Base-by-base conservation (phyloP, 2,888 invertebrate genomes). In the Atrina japonica region DNA sequence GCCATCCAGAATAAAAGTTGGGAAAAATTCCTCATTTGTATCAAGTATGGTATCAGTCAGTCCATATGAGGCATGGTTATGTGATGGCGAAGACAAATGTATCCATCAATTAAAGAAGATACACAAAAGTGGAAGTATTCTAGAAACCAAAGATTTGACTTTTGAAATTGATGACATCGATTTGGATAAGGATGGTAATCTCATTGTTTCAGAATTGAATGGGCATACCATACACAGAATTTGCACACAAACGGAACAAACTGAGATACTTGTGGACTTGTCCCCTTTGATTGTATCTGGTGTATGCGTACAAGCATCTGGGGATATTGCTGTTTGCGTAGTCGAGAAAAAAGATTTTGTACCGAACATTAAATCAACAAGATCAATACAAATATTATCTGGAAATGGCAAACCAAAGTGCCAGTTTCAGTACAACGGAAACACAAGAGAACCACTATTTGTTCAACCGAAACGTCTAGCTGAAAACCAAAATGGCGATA, bases 1-100 rank as follows among this genome's bases (percentile, higher is more conserved):
- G 16, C 61, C 61, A 14, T 25, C 61, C 16, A 47, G 61, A 49
- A 61, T 61, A 11, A 61, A 61, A 30, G 49, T 61, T 3, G 61
- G 43, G 14, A 30, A 35, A 1, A 47, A 47, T 14, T 29, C 27
- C 6, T 27, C 47, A 14, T 29, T 30, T 6, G 43, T 61, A 30
- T 30, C 49, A 3, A 29, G 49, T 2, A 27, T 61, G 16, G n/a
- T 30, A 16, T 29, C 61, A 3, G 14, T 49, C 6, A 30, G 14
- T 35, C 25, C 61, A 30, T 11, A 29, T n/a, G 61, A 30, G 21
- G 61, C 49, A 6, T 47, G 30, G 47, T 47, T 61, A 14, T 47
- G 29, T 18, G 25, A 29, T 14, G 47, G 25, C 21, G 60, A 25
- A 21, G 43, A 18, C 1, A 49, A 21, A 23, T 18, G 29, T 30